Evolutionary conservation across 2,888 invertebrate species (phyloP), one percentile per base, ranked within the genome.

Genomic region (Epiblema foenella): DNA sequence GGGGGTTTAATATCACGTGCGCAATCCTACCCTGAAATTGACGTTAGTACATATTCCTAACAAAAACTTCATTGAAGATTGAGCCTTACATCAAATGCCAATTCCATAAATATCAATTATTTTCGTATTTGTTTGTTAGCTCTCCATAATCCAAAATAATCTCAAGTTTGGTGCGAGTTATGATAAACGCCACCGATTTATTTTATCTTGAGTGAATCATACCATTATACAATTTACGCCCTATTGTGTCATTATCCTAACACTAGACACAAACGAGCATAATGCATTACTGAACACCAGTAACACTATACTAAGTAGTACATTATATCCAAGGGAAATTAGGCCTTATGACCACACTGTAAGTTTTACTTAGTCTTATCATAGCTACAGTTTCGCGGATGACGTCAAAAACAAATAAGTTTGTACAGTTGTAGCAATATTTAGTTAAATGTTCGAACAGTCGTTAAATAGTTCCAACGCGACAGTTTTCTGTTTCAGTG

Each of bases 401-500:
- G 78, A 81, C 81, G 83, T 80, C 77, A 77, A 15, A 69, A 67
- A 39, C 51, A 68, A 68, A 54, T 62, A 46, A 73, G 83, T 87
- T 83, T 85, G 76, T 75, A 81, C 85, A 86, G 83, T 76, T 86
- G 85, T 76, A 69, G 70, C 69, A 65, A 73, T 82, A 76, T 85
- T 85, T 82, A 78, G 69, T 75, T 79, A 81, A 80, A 79, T 81
- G 83, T 18, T 71, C 60, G 62, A 62, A 56, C 65, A 65, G 18
- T 66, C 66, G 54, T 62, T 20, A 42, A n/a, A 69, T 59, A 39
- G 37, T 60, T 59, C 46, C 56, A 63, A 51, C 46, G 49, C 29
- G 64, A 49, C 46, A 42, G 15, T n/a, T 24, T 24, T n/a, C n/a
- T 18, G 62, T 52, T 20, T 52, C 39, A 20, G 37, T 39, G 1